Evolutionary conservation across 2,797 vertebrate genomes (phyloP), one percentile per base, ranked within the genome.

Genomic region (Cephalopachus bancanus): DNA sequence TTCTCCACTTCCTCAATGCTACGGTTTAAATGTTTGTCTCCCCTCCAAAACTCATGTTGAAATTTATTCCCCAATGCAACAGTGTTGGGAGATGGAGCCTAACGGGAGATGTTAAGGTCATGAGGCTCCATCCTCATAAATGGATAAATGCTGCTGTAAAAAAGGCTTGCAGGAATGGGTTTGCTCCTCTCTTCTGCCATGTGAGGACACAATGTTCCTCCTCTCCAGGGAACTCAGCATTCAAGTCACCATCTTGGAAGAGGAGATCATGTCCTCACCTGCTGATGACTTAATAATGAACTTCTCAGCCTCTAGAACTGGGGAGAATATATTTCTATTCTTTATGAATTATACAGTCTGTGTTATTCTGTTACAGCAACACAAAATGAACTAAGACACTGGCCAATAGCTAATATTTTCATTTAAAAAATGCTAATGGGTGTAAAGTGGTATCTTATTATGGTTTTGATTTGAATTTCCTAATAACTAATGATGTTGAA

Each of bases 381-480:
- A 60, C n/a, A 78, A 55, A 78, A 57, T n/a, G 53, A 49, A 55
- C 28, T 55, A 78, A 55, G 75, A 78, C 5, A 20, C 72, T 87
- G 59, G 75, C 7, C 53, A 83, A 81, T 8, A 57, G 24, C 28
- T 51, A 51, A 30, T 83, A 62, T 83, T 76, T 91, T 69, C 19
- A n/a, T 80, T 26, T 49, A 57, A 67, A 79, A 57, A 37, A 75
- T 20, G 53, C 37, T 71, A 51, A 72, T 28, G 17, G 9, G 12
- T 55, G 15, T 67, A 59, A 84, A 83, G n/a, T 72, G 1, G 10
- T 16, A 60, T 79, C 30, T 53, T 51, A 72, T 1, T 57, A 1
- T 59, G 10, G n/a, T 60, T 96, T 83, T 83, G 49, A 78, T 78
- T 65, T 93, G 30, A 17, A 65, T 76, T 87, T 90, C 17, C 55